phyloP scores from a whole-genome alignment of 1,140 invertebrate genomes.

The Oreohelix idahoensis region DNA sequence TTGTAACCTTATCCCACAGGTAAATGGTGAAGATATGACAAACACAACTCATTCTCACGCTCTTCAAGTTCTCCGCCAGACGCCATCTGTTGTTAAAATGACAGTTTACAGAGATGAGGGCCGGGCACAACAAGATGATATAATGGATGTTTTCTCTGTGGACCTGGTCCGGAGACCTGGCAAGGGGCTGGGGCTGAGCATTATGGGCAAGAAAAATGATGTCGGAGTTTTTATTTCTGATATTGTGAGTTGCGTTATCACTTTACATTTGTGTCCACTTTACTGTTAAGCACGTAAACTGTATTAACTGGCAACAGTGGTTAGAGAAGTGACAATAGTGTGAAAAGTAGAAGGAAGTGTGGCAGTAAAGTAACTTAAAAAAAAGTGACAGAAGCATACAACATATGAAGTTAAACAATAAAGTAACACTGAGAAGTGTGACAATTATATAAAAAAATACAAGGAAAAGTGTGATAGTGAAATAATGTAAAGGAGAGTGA shows the following conservation, averaged over 20 bases:
- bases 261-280: no score
- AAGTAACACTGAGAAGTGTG: no score
- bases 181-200: constrained; percentile 91
- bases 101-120: constrained; percentile 85
- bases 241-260: constrained; percentile 83
- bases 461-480: no score
- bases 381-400: no score
- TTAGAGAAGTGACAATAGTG: no score
- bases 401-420: no score
- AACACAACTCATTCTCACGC: constrained; percentile 90
- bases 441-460: no score
- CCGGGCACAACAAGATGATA: constrained; percentile 77
- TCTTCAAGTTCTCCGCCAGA: constrained; percentile 74
- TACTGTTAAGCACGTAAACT: no score
- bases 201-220: constrained; percentile 87
- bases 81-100: constrained; percentile 84
- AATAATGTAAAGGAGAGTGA: no score
- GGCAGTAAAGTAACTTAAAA: no score
- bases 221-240: constrained; percentile 95
- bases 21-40: constrained; percentile 91
- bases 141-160: constrained; percentile 88
- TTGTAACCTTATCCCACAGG: constrained; percentile 77
- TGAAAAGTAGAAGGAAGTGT: no score
- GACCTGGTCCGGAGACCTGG: constrained; percentile 93
- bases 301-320: no score